Evolutionary conservation across 2,113 vertebrate genomes (phyloP).

Genomic region (Sisor rabdophorus): DNA sequence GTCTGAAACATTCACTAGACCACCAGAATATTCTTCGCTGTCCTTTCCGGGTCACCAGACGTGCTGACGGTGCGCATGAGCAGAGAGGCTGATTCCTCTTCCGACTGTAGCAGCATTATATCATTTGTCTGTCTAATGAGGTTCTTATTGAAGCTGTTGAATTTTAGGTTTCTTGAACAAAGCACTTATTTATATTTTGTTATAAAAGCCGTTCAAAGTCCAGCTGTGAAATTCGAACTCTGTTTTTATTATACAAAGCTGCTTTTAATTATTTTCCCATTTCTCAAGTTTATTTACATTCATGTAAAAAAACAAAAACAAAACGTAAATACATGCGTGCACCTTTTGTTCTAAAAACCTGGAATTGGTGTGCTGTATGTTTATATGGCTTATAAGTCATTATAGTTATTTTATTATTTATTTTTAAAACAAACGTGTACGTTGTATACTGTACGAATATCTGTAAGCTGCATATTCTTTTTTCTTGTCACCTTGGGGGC

Average conservation of each 20-base stretch:
- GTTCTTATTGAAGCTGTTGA: background rate
- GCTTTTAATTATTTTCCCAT: too few relatives aligned
- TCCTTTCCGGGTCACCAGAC: background rate
- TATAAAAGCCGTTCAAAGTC: background rate
- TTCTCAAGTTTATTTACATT: too few relatives aligned
- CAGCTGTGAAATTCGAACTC: background rate
- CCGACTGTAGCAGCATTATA: background rate
- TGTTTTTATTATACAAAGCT: background rate
- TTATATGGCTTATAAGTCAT: too few relatives aligned
- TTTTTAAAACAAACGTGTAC: too few relatives aligned
- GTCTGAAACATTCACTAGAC: background rate
- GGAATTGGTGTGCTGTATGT: too few relatives aligned
- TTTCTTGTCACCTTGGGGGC: slow-evolving; percentile 8
- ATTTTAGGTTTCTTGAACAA: background rate
- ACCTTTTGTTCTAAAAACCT: too few relatives aligned
- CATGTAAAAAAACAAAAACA: too few relatives aligned
- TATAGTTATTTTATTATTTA: too few relatives aligned
- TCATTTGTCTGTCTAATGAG: background rate
- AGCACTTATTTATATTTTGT: background rate
- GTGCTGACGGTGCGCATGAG: background rate
- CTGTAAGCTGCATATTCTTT: background rate
- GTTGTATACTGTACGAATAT: background rate
- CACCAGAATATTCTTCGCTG: background rate
- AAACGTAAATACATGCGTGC: too few relatives aligned
- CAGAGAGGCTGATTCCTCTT: background rate